phyloP scores from a whole-genome alignment of 53 echinoderm and acorn worm species.

The Arbacia lixula region DNA sequence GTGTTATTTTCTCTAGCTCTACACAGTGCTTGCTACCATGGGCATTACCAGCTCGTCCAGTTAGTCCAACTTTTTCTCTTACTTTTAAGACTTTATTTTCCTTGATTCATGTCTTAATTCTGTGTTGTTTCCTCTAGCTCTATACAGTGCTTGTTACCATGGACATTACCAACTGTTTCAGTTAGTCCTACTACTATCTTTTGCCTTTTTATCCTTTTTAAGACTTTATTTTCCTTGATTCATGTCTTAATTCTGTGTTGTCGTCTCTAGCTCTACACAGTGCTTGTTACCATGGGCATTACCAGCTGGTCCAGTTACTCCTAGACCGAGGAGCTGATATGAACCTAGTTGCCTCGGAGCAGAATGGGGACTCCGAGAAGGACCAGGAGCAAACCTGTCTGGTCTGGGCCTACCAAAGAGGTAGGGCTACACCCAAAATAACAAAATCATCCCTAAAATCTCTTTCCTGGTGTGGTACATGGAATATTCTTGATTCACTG shows the following conservation, averaged over 20 bases:
- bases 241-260: too few species aligned
- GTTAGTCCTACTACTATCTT: background rate
- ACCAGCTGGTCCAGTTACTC: conserved; percentile 63
- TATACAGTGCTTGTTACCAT: conserved; percentile 74
- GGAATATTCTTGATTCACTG: too few species aligned
- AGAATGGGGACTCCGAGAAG: conserved; percentile 49
- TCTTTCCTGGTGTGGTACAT: too few species aligned
- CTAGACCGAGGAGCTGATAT: conserved; percentile 72
- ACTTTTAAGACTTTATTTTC: too few species aligned
- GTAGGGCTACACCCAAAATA: conserved; percentile 42
- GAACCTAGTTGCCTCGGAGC: conserved; percentile 69
- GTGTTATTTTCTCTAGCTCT: conserved; percentile 37
- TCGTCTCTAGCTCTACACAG: conserved; percentile 72
- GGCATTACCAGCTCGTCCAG: conserved; percentile 14
- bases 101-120: too few species aligned
- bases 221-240: background rate
- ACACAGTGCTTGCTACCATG: conserved; percentile 74
- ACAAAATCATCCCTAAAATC: too few species aligned
- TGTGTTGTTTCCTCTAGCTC: conserved; percentile 29
- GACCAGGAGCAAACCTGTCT: conserved; percentile 80
- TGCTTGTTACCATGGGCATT: conserved; percentile 77
- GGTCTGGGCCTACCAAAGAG: conserved; percentile 75
- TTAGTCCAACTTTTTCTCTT: too few species aligned
- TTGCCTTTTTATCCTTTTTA: too few species aligned
- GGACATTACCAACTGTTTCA: conserved; percentile 35